Conservation (phyloP, 35 echinoderm and acorn worm species). For the Ophioderma brevispina region DNA sequence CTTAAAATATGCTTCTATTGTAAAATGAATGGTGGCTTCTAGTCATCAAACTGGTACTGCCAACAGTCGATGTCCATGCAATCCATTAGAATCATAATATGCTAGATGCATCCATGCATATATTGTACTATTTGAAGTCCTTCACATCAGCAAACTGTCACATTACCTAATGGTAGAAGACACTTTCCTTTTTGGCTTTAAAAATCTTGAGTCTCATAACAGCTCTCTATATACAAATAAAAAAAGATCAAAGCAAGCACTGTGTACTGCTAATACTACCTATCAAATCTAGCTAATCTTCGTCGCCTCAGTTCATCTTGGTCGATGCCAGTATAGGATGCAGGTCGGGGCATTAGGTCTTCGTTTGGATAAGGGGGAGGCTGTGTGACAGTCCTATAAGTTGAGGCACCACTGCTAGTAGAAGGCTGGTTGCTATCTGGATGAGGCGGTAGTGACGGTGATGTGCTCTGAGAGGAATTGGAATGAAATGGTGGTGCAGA, state of each 20-base stretch:
- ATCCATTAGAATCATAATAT: too few relatives aligned
- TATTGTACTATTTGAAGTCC: too few relatives aligned
- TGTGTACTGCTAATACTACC: not conserved
- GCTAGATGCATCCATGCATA: too few relatives aligned
- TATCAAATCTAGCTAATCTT: conserved; percentile 52
- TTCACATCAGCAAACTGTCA: too few relatives aligned
- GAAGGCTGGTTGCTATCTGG: not conserved
- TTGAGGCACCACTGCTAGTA: not conserved
- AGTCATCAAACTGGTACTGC: too few relatives aligned
- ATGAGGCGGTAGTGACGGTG: not conserved
- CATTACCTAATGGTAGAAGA: too few relatives aligned
- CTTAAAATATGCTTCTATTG: too few relatives aligned
- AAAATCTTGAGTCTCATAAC: too few relatives aligned
- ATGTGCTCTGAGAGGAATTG: not conserved
- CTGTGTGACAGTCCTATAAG: conserved; percentile 1
- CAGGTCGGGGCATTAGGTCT: not conserved
- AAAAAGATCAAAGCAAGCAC: not conserved
- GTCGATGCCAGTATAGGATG: not conserved
- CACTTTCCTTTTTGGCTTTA: too few relatives aligned
- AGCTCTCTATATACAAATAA: too few relatives aligned
- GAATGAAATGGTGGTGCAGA: not conserved
- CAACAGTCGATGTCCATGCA: too few relatives aligned
- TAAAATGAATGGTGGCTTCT: too few relatives aligned
- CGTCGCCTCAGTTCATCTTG: conserved; percentile 55
- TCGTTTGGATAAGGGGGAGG: not conserved